Base-by-base conservation (phyloP, 2,113 vertebrate species). In the Geococcyx californianus region DNA sequence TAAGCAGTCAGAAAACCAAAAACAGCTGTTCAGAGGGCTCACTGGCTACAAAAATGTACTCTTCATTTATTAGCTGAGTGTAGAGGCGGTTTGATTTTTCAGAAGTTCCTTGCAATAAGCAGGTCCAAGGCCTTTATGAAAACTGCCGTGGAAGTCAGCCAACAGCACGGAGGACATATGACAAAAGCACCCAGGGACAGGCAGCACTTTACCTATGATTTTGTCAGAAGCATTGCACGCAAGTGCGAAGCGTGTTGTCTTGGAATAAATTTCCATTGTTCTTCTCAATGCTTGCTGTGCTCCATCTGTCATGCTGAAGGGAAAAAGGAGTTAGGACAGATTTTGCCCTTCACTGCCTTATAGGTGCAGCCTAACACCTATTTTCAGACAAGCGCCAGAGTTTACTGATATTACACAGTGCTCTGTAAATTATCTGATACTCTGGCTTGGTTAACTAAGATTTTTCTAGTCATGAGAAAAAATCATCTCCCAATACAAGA, bases 201-300 rank as follows among this genome's bases (percentile, higher is more conserved):
- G 40, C 36, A 58, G 40, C 56, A 44, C 29, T 8, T 96, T 63
- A 99, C 99, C 99, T 87, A 99, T 99, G 97, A 99, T 99, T 93
- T 99, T 99, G 91, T 99, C 99, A 0, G 99, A 99, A 44, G 99
- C 99, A 5, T 99, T 99, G 78, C 99, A 99, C 0, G 99, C 99
- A 2, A 99, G 98, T 2, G 99, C 99, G 4, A 99, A 99, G 74
- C 99, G 99, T 0, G 99, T 99, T 0, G 99, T 99, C 95, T 99
- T 99, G 16, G 99, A 99, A 96, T 99, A 99, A 89, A 99, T 99
- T 93, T 99, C 99, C 99, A 99, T 99, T 60, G 99, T 99, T 90
- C 99, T 98, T 86, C 99, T 98, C 91, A 99, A 40, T 0, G 99
- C 99, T 93, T 99, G 99, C 98, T 99, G 99, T 16, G 99, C 99